phyloP scores from a whole-genome alignment of 2,888 invertebrate genomes.

The Ichneumon xanthorius region DNA sequence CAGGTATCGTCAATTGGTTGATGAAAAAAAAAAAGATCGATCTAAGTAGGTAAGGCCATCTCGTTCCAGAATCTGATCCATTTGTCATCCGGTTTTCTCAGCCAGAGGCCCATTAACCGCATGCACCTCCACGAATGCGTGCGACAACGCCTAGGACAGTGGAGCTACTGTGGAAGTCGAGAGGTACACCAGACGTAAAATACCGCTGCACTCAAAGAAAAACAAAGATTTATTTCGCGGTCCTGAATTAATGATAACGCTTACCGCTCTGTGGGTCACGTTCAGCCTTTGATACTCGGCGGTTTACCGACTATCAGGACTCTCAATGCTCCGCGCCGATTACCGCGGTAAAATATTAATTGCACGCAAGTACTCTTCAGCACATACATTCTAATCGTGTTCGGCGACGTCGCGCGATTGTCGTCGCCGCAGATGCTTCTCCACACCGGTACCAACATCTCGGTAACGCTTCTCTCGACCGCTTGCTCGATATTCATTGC shows the following conservation, averaged over 20 bases:
- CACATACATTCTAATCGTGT: background rate
- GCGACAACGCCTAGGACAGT: background rate
- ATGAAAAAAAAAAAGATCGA: background rate
- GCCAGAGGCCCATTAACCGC: constrained; percentile 21
- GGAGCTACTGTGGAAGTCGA: background rate
- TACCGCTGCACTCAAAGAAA: constrained; percentile 36
- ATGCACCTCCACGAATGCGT: constrained; percentile 2
- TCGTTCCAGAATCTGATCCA: constrained; percentile 5
- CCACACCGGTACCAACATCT: background rate
- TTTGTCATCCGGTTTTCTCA: constrained; percentile 36
- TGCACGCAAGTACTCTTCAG: background rate
- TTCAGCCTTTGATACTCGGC: background rate
- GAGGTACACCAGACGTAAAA: constrained; percentile 18
- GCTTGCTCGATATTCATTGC: constrained; percentile 55
- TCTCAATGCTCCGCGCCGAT: constrained; percentile 13
- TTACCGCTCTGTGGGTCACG: background rate
- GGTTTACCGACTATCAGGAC: background rate
- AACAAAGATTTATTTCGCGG: constrained; percentile 60
- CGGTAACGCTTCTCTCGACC: constrained; percentile 9
- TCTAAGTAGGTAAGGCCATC: background rate
- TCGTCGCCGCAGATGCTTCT: background rate
- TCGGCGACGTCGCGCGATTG: background rate
- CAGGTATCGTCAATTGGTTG: background rate
- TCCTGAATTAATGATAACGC: constrained; percentile 60
- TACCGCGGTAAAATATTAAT: constrained; percentile 26